Percentiles rank a stretch among this genome's conserved stretches.
These are phyloP conservation scores for Sebastes minor DNA, from an alignment of 2,797 vertebrate species.

Conservation along the genomic window DNA sequence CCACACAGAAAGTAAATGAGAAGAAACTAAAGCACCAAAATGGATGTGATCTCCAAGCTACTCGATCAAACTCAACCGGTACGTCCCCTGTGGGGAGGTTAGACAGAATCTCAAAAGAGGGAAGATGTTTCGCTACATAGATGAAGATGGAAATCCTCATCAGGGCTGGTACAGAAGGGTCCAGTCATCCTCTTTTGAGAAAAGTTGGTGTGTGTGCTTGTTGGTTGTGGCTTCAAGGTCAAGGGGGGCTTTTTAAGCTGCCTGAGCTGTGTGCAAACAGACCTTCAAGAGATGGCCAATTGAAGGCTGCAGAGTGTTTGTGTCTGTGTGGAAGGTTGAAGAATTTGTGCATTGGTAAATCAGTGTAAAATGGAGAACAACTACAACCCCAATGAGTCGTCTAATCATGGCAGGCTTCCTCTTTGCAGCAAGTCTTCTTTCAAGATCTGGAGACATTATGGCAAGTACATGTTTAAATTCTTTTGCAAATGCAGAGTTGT, in stretches of 20 bases:
- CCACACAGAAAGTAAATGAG: constrained; percentile 79
- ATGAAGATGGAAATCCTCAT: constrained; percentile 70
- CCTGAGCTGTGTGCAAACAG: constrained; percentile 90
- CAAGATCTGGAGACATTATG: constrained; percentile 34
- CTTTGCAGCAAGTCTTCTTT: constrained; percentile 33
- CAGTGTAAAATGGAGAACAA: constrained; percentile 50
- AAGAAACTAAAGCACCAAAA: constrained; percentile 85
- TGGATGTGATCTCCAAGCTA: constrained; percentile 71
- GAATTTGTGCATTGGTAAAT: constrained; percentile 50
- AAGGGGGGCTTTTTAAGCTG: constrained; percentile 87
- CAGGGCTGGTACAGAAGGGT: constrained; percentile 6
- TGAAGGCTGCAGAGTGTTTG: constrained; percentile 61
- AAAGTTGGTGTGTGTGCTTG: constrained; percentile 64
- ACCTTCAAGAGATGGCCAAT: constrained; percentile 7
- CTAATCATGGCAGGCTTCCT: constrained; percentile 28
- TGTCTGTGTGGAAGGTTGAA: constrained; percentile 81
- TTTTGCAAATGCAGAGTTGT: constrained; percentile 43
- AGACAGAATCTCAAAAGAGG: constrained; percentile 33
- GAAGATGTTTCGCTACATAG: constrained; percentile 42
- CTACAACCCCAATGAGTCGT: constrained; percentile 38
- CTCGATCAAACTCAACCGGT: constrained; percentile 27
- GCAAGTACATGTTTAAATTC: constrained; percentile 38
- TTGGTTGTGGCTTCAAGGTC: constrained; percentile 76
- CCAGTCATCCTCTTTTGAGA: constrained; percentile 28
- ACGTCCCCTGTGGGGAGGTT: constrained; percentile 3